A percentile compares a stretch with the other conserved stretches of the same genome.
phyloP scores from a whole-genome alignment of 2,113 vertebrate genomes.

The Scomber colias region DNA sequence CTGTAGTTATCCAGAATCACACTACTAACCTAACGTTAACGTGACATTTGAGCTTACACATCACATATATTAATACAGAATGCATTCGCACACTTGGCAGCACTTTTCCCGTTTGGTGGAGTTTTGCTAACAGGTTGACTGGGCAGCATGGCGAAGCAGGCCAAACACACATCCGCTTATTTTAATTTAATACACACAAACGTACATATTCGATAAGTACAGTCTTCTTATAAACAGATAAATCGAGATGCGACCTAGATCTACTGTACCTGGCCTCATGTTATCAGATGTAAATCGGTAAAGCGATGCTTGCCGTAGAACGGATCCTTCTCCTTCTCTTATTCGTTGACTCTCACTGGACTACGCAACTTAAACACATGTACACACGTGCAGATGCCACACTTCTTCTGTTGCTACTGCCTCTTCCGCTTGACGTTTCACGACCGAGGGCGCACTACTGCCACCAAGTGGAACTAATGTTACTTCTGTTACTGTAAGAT shows the following conservation, averaged over 20 bases:
- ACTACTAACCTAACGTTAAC: too few species aligned
- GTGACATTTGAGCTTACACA: too few species aligned
- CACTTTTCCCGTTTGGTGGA: neutral
- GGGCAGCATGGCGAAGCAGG: conserved; percentile 15
- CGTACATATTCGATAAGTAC: too few species aligned
- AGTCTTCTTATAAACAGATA: rapidly evolving
- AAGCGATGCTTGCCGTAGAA: too few species aligned
- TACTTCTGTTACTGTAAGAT: too few species aligned
- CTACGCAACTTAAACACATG: neutral
- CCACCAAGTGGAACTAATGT: neutral
- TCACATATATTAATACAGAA: too few species aligned
- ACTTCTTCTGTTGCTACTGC: neutral
- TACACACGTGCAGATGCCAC: neutral
- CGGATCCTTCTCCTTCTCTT: neutral
- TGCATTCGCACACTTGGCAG: too few species aligned
- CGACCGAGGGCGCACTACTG: neutral
- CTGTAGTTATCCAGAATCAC: too few species aligned
- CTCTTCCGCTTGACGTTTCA: neutral
- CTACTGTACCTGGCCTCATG: conserved; percentile 25
- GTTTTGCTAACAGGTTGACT: too few species aligned
- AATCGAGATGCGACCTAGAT: rapidly evolving
- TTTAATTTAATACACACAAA: neutral
- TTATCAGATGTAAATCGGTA: neutral
- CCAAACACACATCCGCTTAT: neutral
- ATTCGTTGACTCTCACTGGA: neutral